These are phyloP conservation scores for Anhinga anhinga DNA, from an alignment of 2,113 vertebrate species.

Conservation along the genomic window DNA sequence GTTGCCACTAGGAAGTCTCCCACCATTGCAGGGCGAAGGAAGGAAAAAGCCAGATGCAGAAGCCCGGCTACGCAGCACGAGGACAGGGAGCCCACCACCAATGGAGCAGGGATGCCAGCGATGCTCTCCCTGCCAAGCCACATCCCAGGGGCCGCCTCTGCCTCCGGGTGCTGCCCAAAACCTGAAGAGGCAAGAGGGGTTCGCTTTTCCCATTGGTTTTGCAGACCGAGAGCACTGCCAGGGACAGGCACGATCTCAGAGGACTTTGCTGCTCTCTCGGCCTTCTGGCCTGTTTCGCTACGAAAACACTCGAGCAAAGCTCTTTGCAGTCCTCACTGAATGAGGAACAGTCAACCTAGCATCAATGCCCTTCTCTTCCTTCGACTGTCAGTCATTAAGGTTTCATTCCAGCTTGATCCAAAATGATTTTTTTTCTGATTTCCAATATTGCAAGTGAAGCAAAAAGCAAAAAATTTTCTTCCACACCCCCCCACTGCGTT, in stretches of 20 bases:
- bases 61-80: rapidly evolving
- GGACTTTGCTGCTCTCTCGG: not conserved
- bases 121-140: not conserved
- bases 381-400: not conserved
- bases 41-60: not conserved
- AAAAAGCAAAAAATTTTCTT: not conserved
- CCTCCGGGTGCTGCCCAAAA: not conserved
- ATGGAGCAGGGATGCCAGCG: rapidly evolving
- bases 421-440: not conserved
- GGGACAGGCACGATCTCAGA: not conserved
- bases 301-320: not conserved
- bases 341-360: not conserved
- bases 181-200: not conserved
- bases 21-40: not conserved
- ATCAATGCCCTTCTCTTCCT: not conserved
- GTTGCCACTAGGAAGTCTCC: not conserved
- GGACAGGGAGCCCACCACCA: not conserved
- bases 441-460: conserved; percentile 39
- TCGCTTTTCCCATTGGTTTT: not conserved
- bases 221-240: not conserved
- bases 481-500: rapidly evolving
- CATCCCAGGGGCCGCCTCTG: not conserved
- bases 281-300: not conserved
- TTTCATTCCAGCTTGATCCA: conserved; percentile 17
- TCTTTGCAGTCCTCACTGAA: not conserved